Conservation (phyloP, 2,797 vertebrate genomes). For the Sphenopsis melanotis region DNA sequence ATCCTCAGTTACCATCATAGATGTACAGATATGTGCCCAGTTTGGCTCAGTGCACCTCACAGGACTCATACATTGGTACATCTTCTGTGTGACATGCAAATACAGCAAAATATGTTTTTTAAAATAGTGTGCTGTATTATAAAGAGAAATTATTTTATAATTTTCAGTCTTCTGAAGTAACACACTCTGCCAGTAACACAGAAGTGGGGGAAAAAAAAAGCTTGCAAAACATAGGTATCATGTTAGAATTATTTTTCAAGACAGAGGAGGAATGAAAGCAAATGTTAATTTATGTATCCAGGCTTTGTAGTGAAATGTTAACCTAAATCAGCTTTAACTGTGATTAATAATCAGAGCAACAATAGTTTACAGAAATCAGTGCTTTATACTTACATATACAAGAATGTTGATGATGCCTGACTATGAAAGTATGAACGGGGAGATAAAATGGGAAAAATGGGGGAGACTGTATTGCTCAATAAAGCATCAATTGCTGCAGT, state of each 20-base stretch:
- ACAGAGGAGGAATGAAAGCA: slow-evolving; percentile 3
- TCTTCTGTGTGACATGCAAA: not conserved
- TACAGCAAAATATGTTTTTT: not conserved
- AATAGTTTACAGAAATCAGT: not conserved
- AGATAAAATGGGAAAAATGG: slow-evolving; percentile 32
- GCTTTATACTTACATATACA: not conserved
- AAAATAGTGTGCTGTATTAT: not conserved
- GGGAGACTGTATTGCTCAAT: not conserved
- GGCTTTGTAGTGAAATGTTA: not conserved
- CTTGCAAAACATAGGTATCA: not conserved
- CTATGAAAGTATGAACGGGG: not conserved
- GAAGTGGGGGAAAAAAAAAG: not conserved
- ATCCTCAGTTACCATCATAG: not conserved
- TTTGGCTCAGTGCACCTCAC: not conserved
- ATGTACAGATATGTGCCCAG: not conserved
- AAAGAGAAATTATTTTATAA: not conserved
- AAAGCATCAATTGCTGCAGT: slow-evolving; percentile 11
- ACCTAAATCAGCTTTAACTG: not conserved
- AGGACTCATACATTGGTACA: not conserved
- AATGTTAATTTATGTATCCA: not conserved
- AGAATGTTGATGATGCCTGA: slow-evolving; percentile 3
- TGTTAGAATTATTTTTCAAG: not conserved
- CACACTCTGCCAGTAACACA: not conserved
- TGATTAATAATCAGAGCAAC: not conserved
- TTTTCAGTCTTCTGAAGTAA: not conserved